phyloP scores from a whole-genome alignment of 2,888 invertebrate genomes.

The Deilephila elpenor region DNA sequence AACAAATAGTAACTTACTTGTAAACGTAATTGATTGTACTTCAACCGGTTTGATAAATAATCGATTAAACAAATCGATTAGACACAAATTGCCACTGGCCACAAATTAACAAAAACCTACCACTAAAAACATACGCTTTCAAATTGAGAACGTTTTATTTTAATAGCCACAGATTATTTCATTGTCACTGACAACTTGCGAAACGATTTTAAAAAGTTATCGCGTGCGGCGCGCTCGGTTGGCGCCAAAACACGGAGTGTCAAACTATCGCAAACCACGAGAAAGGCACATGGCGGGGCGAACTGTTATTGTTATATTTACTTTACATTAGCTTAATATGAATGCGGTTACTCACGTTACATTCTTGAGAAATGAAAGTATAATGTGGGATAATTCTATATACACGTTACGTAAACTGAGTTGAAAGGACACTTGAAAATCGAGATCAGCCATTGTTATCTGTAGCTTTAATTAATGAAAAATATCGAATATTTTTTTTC shows the following conservation, averaged over 20 bases:
- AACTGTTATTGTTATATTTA: conserved; percentile 40
- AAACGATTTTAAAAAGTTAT: conserved; percentile 31
- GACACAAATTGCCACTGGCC: conserved; percentile 13
- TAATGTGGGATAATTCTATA: conserved; percentile 27
- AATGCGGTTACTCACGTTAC: conserved; percentile 18
- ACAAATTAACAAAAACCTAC: neutral
- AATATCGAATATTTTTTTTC: too few relatives aligned
- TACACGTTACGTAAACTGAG: conserved; percentile 23
- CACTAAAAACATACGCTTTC: conserved; percentile 18
- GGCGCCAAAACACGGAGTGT: conserved; percentile 73
- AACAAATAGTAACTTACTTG: conserved; percentile 3
- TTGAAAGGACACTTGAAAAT: conserved; percentile 3
- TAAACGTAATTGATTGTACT: conserved; percentile 6
- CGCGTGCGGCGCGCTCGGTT: conserved; percentile 51
- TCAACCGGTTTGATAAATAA: neutral
- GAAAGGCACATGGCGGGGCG: conserved; percentile 61
- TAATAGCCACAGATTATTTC: conserved; percentile 23
- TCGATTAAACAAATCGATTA: conserved; percentile 5
- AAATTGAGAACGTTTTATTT: conserved; percentile 13
- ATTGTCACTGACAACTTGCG: conserved; percentile 29
- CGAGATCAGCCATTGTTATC: neutral
- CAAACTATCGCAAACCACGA: conserved; percentile 67
- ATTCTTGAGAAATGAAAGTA: conserved; percentile 17
- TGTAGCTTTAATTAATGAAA: neutral
- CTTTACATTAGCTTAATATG: conserved; percentile 30